These are phyloP conservation scores for Chaitophorus viminalis DNA, from an alignment of 2,888 invertebrate genomes.

Conservation along the genomic window DNA sequence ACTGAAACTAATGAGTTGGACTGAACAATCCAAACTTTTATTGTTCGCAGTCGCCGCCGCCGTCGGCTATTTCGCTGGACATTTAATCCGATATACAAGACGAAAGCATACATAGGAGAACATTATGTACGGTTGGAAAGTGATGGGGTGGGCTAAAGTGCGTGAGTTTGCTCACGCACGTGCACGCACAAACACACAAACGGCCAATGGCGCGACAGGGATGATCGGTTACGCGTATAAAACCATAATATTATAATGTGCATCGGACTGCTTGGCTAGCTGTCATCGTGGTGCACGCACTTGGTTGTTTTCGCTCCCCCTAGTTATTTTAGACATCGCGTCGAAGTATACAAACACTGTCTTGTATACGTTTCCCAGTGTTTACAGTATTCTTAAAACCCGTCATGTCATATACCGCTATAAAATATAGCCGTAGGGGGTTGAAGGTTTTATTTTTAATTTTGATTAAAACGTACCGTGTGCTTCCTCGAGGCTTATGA, in stretches of 20 bases:
- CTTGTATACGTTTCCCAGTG: constrained; percentile 21
- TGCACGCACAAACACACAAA: too few relatives aligned
- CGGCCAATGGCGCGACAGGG: neutral
- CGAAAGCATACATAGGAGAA: neutral
- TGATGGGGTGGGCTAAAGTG: neutral
- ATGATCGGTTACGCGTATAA: constrained; percentile 5
- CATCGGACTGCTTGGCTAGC: constrained; percentile 35
- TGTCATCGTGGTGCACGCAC: constrained; percentile 45
- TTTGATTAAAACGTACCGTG: constrained; percentile 17
- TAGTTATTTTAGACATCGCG: constrained; percentile 10
- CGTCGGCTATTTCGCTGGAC: neutral
- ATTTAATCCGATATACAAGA: constrained; percentile 27
- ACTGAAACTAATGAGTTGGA: constrained; percentile 46
- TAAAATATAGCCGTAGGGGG: neutral
- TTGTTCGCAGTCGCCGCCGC: constrained; percentile 10
- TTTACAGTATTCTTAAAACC: constrained; percentile 41
- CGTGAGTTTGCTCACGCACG: neutral
- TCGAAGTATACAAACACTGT: constrained; percentile 19
- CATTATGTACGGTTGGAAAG: neutral
- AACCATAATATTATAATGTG: constrained; percentile 21
- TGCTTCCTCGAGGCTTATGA: neutral
- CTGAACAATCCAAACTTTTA: constrained; percentile 14
- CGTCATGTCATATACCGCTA: neutral
- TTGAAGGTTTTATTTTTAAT: constrained; percentile 52
- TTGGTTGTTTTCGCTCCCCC: neutral